phyloP scores from a whole-genome alignment of 2,888 invertebrate species.

The Amblyteles armatorius region DNA sequence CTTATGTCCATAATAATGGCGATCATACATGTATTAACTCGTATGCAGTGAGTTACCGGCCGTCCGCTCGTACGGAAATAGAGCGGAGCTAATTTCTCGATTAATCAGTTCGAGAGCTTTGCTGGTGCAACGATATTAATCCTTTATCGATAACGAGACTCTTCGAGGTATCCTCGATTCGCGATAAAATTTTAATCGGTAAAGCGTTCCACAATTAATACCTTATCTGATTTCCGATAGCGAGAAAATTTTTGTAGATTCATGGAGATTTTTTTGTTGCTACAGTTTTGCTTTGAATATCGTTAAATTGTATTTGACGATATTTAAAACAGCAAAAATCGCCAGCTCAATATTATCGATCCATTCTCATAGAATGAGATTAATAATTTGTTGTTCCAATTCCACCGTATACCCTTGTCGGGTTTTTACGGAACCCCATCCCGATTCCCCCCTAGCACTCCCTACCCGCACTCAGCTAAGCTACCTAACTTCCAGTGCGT shows the following conservation, averaged over 20 bases:
- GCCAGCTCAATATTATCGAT: not conserved
- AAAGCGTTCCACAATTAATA: not conserved
- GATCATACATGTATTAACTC: not conserved
- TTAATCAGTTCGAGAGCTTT: conserved; percentile 24
- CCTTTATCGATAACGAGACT: not conserved
- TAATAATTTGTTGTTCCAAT: no score
- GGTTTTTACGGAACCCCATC: no score
- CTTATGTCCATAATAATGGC: not conserved
- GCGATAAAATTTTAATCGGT: not conserved
- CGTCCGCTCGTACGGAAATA: not conserved
- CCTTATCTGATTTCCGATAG: not conserved
- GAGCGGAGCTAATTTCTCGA: conserved; percentile 1
- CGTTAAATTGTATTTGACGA: not conserved
- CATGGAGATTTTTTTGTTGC: not conserved
- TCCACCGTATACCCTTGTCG: no score
- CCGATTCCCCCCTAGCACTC: no score
- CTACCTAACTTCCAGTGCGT: no score
- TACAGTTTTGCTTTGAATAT: not conserved
- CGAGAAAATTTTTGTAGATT: not conserved
- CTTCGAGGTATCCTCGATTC: not conserved
- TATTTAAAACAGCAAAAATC: not conserved
- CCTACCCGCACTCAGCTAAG: no score
- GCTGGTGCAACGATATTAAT: not conserved
- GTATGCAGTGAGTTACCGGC: not conserved
- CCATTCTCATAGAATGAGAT: not conserved